Conservation (phyloP, 2,888 invertebrate species). For the Gymnosoma rotundatum region DNA sequence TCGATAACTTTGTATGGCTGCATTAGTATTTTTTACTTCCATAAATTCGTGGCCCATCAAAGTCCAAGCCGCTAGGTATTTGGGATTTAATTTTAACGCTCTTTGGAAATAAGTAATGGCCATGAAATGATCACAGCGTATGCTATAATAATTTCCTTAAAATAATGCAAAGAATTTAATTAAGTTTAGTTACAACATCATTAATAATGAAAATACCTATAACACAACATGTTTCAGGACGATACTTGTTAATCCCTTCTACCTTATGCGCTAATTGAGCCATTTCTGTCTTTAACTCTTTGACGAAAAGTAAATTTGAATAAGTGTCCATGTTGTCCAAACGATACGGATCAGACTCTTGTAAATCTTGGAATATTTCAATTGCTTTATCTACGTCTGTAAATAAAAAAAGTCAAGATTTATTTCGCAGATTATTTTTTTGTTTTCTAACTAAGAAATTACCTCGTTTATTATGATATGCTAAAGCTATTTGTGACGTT, state of each 20-base stretch:
- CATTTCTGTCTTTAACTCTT: conserved; percentile 94
- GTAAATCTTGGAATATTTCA: conserved; percentile 90
- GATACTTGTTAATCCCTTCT: conserved; percentile 96
- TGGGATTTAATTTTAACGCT: conserved; percentile 95
- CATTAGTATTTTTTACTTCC: conserved; percentile 98
- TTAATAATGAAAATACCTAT: conserved; percentile 85
- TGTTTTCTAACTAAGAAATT: conserved; percentile 67
- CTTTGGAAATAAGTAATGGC: conserved; percentile 98
- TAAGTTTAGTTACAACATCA: background rate
- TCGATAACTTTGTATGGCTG: conserved; percentile 98
- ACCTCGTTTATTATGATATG: conserved; percentile 96
- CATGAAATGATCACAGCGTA: conserved; percentile 97
- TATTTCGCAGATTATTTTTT: background rate
- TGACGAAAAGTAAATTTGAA: conserved; percentile 97
- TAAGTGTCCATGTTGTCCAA: conserved; percentile 98
- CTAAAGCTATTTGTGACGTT: conserved; percentile 95
- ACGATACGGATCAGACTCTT: conserved; percentile 94
- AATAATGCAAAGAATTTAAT: conserved; percentile 54
- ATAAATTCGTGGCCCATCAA: conserved; percentile 99
- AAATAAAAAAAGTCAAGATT: conserved; percentile 63
- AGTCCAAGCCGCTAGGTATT: conserved; percentile 98
- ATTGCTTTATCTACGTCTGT: conserved; percentile 95
- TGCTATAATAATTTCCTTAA: conserved; percentile 97
- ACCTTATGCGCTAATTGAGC: conserved; percentile 96
- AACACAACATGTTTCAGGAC: conserved; percentile 98